Percentiles rank a stretch among this genome's conserved stretches.
Evolutionary conservation across 2,888 invertebrate species (phyloP).

Genomic region (Pristionchus exspectatus): DNA sequence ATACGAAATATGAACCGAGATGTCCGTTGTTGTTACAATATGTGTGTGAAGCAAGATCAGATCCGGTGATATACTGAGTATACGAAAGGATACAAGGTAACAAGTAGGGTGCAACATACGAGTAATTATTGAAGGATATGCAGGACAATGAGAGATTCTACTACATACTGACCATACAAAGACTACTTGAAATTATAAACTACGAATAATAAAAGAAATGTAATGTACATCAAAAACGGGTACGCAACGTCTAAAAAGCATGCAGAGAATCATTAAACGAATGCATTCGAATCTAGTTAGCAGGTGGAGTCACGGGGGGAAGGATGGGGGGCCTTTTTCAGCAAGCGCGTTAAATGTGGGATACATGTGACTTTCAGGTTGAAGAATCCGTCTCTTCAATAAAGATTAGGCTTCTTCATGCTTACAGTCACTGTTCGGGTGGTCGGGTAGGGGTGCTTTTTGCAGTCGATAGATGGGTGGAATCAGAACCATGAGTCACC

Average conservation of each 20-base stretch:
- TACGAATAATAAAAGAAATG: background rate
- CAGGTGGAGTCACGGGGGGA: background rate
- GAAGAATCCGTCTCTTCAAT: too few species aligned
- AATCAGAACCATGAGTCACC: background rate
- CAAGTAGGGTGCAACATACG: background rate
- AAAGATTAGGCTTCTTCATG: too few species aligned
- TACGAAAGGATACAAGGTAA: background rate
- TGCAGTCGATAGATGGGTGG: background rate
- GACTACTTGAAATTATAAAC: background rate
- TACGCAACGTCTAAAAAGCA: background rate
- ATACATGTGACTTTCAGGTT: too few species aligned
- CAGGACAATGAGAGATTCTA: background rate
- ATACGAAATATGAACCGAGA: conserved; percentile 2
- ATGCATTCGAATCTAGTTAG: conserved; percentile 20
- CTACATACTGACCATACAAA: background rate
- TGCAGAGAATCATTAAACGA: background rate
- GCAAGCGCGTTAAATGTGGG: too few species aligned
- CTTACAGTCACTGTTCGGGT: background rate
- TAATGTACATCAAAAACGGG: too few species aligned
- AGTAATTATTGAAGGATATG: background rate
- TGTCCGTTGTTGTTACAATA: background rate
- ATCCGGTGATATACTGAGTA: conserved; percentile 33
- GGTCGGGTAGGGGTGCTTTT: background rate
- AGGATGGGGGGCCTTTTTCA: too few species aligned
- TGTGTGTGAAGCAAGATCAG: conserved; percentile 17